phyloP scores from a whole-genome alignment of 2,888 invertebrate species.

The Conops quadrifasciatus region DNA sequence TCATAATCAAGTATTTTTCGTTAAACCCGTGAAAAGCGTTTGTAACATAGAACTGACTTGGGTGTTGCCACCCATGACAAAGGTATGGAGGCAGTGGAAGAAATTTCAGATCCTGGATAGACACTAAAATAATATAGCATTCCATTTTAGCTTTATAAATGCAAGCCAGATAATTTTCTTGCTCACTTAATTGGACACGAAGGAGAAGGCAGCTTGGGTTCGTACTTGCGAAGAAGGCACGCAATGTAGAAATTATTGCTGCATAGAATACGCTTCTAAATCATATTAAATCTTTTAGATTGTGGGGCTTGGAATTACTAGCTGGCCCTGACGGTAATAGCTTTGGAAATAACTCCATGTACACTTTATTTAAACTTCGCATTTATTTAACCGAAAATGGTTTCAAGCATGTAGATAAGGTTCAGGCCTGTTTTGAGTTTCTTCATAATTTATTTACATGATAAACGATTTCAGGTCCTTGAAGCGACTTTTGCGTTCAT shows the following conservation, averaged over 20 bases:
- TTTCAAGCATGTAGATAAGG: slow-evolving; percentile 73
- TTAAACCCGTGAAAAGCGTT: slow-evolving; percentile 79
- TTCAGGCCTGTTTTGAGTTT: slow-evolving; percentile 47
- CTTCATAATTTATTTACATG: neutral
- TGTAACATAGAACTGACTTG: slow-evolving; percentile 70
- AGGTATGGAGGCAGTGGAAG: too few species aligned
- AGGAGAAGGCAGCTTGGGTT: slow-evolving; percentile 83
- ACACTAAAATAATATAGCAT: slow-evolving; percentile 15
- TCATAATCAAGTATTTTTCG: slow-evolving; percentile 69
- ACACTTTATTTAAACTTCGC: slow-evolving; percentile 77
- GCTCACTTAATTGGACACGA: slow-evolving; percentile 86
- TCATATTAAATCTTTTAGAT: slow-evolving; percentile 65
- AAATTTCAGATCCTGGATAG: too few species aligned
- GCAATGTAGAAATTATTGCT: slow-evolving; percentile 8
- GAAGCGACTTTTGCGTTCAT: slow-evolving; percentile 82
- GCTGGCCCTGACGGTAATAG: slow-evolving; percentile 79
- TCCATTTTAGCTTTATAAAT: slow-evolving; percentile 53
- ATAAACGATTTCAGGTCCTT: slow-evolving; percentile 70
- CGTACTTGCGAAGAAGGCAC: slow-evolving; percentile 77
- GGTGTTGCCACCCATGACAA: slow-evolving; percentile 58
- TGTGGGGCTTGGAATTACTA: slow-evolving; percentile 79
- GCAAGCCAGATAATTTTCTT: slow-evolving; percentile 72
- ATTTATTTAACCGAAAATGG: slow-evolving; percentile 83
- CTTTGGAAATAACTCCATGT: slow-evolving; percentile 81
- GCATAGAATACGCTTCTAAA: neutral